A percentile compares a stretch with the other conserved stretches of the same genome.
These are phyloP conservation scores for Rhinogobius similis DNA, from an alignment of 2,113 vertebrate species.

Conservation along the genomic window DNA sequence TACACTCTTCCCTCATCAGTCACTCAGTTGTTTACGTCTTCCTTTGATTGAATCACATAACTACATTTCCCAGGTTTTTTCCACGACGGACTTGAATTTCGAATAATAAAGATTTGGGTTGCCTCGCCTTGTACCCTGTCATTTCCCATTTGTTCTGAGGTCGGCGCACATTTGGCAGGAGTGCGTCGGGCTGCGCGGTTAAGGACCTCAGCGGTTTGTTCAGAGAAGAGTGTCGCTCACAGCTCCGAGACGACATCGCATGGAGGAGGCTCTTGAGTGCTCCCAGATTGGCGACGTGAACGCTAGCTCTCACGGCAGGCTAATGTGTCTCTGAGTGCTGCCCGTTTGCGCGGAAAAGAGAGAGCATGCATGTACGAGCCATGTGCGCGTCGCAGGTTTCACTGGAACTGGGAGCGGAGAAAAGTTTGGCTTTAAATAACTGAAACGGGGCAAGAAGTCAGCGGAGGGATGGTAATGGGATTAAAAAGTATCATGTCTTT, in stretches of 20 bases:
- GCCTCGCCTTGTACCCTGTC: conserved; percentile 15
- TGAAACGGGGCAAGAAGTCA: not conserved
- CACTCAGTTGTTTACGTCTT: not conserved
- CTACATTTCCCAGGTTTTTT: not conserved
- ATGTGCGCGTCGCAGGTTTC: conserved; percentile 30
- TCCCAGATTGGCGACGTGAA: conserved; percentile 72
- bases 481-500: not conserved
- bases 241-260: conserved; percentile 68
- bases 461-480: not conserved
- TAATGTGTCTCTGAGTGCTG: conserved; percentile 55
- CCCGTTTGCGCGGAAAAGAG: conserved; percentile 9
- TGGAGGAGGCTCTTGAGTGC: conserved; percentile 67
- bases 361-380: conserved; percentile 16
- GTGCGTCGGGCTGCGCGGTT: conserved; percentile 42
- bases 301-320: conserved; percentile 66
- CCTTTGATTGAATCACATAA: not conserved
- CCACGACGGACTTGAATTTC: not conserved
- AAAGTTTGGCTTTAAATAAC: not conserved
- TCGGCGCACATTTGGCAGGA: conserved; percentile 42
- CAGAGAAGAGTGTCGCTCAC: conserved; percentile 46
- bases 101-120: not conserved
- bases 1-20: not conserved
- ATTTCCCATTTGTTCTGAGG: conserved; percentile 38
- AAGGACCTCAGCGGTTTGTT: conserved; percentile 58
- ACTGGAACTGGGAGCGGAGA: conserved; percentile 1